Conservation (phyloP, 1,140 invertebrate genomes). For the Cepaea nemoralis region DNA sequence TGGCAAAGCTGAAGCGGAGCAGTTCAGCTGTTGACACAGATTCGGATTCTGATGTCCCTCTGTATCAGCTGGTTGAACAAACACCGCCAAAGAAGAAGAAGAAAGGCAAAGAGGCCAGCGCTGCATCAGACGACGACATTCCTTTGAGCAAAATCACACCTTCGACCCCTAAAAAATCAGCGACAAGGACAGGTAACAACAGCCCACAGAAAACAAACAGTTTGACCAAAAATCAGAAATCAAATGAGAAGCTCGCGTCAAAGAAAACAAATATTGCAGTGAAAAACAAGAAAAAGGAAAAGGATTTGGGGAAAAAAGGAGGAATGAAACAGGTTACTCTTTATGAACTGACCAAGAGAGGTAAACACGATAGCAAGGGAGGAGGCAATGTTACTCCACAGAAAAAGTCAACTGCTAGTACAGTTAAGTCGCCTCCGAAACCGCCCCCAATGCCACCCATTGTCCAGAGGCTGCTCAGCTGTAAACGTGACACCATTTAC, state of each 20-base stretch:
- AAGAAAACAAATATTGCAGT: background rate
- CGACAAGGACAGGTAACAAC: background rate
- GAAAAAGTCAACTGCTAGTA: conserved; percentile 48
- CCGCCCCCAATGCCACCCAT: conserved; percentile 56
- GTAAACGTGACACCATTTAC: conserved; percentile 35
- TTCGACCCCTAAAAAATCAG: conserved; percentile 27
- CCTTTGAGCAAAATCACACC: conserved; percentile 51
- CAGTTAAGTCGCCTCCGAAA: conserved; percentile 40
- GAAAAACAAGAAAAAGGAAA: conserved; percentile 21
- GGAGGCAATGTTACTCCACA: conserved; percentile 40
- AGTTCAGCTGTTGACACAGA: conserved; percentile 35
- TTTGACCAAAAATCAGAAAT: conserved; percentile 26
- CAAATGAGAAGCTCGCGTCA: conserved; percentile 32
- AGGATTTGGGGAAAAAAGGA: conserved; percentile 44
- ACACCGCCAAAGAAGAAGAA: conserved; percentile 43
- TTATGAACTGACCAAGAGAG: conserved; percentile 66
- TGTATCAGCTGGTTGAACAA: conserved; percentile 44
- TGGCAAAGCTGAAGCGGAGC: conserved; percentile 39
- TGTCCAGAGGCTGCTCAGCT: conserved; percentile 12
- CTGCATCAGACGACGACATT: conserved; percentile 53
- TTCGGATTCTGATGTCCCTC: conserved; percentile 54
- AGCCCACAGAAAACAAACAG: conserved; percentile 33
- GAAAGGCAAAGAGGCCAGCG: background rate
- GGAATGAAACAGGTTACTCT: conserved; percentile 70
- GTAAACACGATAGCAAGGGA: conserved; percentile 47